Conservation (phyloP, 2,113 vertebrate genomes). For the Plecturocebus donacophilus region DNA sequence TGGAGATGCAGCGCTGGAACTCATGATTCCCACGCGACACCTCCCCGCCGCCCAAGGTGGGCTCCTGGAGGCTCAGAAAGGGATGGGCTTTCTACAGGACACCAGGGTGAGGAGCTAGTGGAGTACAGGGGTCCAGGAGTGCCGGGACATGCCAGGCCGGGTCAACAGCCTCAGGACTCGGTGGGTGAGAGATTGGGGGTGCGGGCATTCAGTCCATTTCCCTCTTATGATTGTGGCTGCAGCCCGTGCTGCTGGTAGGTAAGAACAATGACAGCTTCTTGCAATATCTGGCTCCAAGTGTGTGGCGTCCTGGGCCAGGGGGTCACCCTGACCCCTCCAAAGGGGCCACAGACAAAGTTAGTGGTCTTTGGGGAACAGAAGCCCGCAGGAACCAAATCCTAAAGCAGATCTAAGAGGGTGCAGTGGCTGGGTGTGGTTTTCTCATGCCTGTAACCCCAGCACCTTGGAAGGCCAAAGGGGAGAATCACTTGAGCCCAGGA, state of each 20-base stretch:
- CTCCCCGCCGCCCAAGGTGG: neutral
- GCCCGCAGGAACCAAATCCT: neutral
- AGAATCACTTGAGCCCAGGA: neutral
- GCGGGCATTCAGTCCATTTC: neutral
- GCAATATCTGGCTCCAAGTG: neutral
- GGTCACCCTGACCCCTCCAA: neutral
- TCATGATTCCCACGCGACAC: neutral
- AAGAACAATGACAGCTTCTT: neutral
- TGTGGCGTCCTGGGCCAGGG: neutral
- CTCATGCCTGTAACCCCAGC: neutral
- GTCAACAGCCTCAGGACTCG: rapidly evolving
- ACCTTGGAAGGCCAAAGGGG: neutral
- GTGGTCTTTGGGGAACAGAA: neutral
- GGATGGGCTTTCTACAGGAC: neutral
- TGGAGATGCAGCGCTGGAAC: neutral
- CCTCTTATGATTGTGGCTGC: neutral
- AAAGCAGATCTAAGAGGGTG: neutral
- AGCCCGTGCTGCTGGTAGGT: rapidly evolving
- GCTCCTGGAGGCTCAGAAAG: neutral
- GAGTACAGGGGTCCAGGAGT: neutral
- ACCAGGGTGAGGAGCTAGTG: neutral
- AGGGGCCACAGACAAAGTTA: neutral
- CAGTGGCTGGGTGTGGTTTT: too few relatives aligned
- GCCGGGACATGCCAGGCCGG: neutral
- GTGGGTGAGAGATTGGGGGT: too few relatives aligned